Conservation (phyloP, 64 coral and sea anemone genomes). For the Pocillopora verrucosa region DNA sequence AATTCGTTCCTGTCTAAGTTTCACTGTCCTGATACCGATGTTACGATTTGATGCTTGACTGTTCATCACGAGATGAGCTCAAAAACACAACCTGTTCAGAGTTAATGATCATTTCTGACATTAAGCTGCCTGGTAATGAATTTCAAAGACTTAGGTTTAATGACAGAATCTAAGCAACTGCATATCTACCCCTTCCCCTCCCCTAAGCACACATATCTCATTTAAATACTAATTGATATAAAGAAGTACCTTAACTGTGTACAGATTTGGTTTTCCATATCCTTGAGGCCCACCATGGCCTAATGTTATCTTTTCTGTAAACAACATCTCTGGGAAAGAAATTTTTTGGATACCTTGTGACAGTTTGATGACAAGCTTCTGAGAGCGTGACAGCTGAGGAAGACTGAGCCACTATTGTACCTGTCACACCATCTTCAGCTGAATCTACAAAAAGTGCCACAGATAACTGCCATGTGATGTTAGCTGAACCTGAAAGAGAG, state of each 20-base stretch:
- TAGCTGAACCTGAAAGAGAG: background rate
- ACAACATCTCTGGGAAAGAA: constrained; percentile 41
- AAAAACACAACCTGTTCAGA: constrained; percentile 40
- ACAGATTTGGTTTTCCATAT: constrained; percentile 73
- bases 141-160: too few relatives aligned
- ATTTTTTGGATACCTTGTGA: constrained; percentile 51
- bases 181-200: too few relatives aligned
- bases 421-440: constrained; percentile 39
- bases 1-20: constrained; percentile 78
- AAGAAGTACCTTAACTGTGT: constrained; percentile 60
- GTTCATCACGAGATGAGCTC: constrained; percentile 17
- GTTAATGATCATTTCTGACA: background rate
- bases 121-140: too few relatives aligned
- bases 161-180: too few relatives aligned
- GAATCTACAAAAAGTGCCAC: constrained; percentile 55
- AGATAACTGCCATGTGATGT: constrained; percentile 58
- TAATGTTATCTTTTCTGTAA: constrained; percentile 47
- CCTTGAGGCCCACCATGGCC: constrained; percentile 88
- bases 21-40: constrained; percentile 88
- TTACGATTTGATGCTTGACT: constrained; percentile 30
- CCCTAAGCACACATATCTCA: background rate
- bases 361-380: constrained; percentile 40
- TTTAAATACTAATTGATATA: background rate
- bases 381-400: constrained; percentile 42
- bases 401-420: constrained; percentile 48